Percentiles rank a stretch among this genome's conserved stretches.
Evolutionary conservation across 2,113 vertebrate genomes (phyloP).

Genomic region (Perca fluviatilis): DNA sequence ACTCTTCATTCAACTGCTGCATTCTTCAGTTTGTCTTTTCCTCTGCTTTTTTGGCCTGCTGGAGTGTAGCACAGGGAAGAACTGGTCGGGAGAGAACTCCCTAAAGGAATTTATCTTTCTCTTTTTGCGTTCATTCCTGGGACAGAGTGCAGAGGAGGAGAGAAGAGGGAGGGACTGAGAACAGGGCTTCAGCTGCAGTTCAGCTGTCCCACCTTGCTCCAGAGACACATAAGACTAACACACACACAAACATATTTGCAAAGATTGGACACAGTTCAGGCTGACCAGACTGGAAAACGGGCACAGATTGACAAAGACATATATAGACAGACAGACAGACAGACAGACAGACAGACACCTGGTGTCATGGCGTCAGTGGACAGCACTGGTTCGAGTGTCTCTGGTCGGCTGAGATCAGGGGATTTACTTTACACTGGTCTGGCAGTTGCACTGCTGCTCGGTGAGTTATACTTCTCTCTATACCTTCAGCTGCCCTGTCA

Average conservation of each 20-base stretch:
- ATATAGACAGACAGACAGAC: background rate
- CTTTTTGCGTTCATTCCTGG: constrained; percentile 66
- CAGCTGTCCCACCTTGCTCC: constrained; percentile 65
- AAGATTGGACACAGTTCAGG: constrained; percentile 29
- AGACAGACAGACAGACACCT: constrained; percentile 48
- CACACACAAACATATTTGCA: constrained; percentile 27
- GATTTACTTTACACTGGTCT: constrained; percentile 75
- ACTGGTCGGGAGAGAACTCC: constrained; percentile 46
- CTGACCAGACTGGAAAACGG: constrained; percentile 26
- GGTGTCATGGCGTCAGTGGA: constrained; percentile 79
- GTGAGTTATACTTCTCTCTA: constrained; percentile 70
- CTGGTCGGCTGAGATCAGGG: constrained; percentile 67
- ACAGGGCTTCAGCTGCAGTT: constrained; percentile 66
- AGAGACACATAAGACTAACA: constrained; percentile 53
- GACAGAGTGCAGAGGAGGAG: constrained; percentile 74
- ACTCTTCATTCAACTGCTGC: constrained; percentile 55
- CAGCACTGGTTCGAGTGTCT: constrained; percentile 65
- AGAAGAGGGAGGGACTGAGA: constrained; percentile 70
- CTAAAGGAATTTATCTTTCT: constrained; percentile 59
- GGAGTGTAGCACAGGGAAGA: constrained; percentile 32
- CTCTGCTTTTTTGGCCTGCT: constrained; percentile 22
- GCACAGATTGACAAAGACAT: constrained; percentile 38
- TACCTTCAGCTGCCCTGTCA: constrained; percentile 41
- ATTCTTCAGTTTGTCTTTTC: constrained; percentile 56
- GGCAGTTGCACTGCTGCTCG: constrained; percentile 72